Evolutionary conservation across 2,797 vertebrate genomes (phyloP), one percentile per base, ranked within the genome.

Genomic region (Sparidentex hasta): DNA sequence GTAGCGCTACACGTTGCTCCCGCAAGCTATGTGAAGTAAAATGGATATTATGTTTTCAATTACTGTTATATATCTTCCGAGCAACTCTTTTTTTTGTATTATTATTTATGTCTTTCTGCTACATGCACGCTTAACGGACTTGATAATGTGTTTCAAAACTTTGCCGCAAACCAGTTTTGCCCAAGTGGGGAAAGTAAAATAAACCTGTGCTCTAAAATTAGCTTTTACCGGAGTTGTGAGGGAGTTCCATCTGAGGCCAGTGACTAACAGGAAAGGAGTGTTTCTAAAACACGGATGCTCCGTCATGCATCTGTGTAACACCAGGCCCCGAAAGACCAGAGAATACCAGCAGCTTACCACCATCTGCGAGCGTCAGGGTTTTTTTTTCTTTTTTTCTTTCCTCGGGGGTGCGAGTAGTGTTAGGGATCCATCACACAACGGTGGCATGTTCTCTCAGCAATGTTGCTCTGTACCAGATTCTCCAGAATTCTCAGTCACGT

Each of bases 391-490:
- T 55, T 63, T 63, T 82, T 81, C n/a, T n/a, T n/a, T n/a, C n/a
- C n/a, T 71, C 77, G 72, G 11, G 70, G 69, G 62, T 81, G 78
- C 52, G 65, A 86, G 81, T 80, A 86, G 80, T 76, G 85, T 90
- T 78, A 84, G 68, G 70, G n/a, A 72, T 90, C 87, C 87, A 66
- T 85, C 86, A 82, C 69, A 65, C 66, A 77, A 82, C 56, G 58
- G 85, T 73, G 78, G 78, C 27, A 54, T 70, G 29, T 83, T 88
- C 61, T 85, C 55, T 89, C 78, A 41, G 68, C 65, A 48, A 48
- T 61, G 62, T 70, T 88, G 85, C 65, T 90, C 80, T 84, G 89
- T 92, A 90, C 90, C 90, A 92, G 64, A 71, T 88, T 81, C 79
- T 83, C 67, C 81, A 76, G 54, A 87, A 78, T 74, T 83, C 78